These are phyloP conservation scores for Drosophila arizonae DNA, from an alignment of 1,140 invertebrate species.

Conservation along the genomic window DNA sequence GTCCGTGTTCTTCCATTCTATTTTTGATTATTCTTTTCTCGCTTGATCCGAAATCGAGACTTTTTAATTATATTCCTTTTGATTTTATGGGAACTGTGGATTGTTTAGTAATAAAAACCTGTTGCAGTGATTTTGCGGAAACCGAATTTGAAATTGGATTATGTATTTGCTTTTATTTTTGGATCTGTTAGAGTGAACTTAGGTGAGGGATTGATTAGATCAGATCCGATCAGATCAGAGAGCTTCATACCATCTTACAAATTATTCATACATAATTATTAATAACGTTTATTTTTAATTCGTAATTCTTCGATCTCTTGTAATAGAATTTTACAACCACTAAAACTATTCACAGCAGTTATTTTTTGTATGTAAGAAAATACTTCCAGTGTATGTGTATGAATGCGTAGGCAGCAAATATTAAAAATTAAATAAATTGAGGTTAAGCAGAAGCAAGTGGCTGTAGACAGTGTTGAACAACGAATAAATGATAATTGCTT, in stretches of 20 bases:
- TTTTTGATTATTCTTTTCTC: conserved; percentile 43
- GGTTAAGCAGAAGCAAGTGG: conserved; percentile 40
- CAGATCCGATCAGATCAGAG: conserved; percentile 13
- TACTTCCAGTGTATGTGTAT: conserved; percentile 28
- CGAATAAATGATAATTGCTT: conserved; percentile 27
- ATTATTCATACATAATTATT: conserved; percentile 43
- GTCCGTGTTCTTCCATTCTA: conserved; percentile 38
- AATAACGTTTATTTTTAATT: conserved; percentile 51
- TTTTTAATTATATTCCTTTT: conserved; percentile 9
- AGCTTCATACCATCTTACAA: conserved; percentile 57
- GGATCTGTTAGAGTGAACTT: conserved; percentile 25
- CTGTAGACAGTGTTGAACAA: conserved; percentile 32
- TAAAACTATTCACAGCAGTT: conserved; percentile 82
- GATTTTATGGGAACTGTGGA: neutral
- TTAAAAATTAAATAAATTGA: neutral
- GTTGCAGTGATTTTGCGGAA: conserved; percentile 49
- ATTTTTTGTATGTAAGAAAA: conserved; percentile 62
- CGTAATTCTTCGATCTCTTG: conserved; percentile 24
- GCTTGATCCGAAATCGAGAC: conserved; percentile 34
- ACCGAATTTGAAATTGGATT: conserved; percentile 54
- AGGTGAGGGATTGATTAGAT: conserved; percentile 37
- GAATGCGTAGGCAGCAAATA: conserved; percentile 5
- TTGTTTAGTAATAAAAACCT: conserved; percentile 28
- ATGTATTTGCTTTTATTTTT: neutral
- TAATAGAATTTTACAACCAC: conserved; percentile 79